Base-by-base conservation (phyloP, 2,113 vertebrate genomes). In the Cricetomys ansorgei region DNA sequence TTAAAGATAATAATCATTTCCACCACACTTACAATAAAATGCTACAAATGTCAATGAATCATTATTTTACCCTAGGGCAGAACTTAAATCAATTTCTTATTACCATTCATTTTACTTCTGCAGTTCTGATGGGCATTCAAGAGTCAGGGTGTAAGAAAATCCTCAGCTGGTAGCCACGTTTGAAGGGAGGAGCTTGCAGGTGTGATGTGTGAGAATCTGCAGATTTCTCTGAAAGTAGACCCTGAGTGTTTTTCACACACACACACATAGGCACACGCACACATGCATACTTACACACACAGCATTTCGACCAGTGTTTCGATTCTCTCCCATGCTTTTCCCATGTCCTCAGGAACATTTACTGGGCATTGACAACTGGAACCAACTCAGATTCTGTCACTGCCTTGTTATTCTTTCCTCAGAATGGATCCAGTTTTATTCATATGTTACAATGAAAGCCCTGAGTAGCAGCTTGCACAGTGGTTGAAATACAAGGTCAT, bases 1-100 rank as follows among this genome's bases (percentile, higher is more conserved):
- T 98, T 98, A 98, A 98, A 97, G 98, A 97, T 98, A 97, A 98
- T 98, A 98, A 98, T 98, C 91, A 98, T 98, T 98, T 98, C 97
- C 94, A 98, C 94, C 95, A 97, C 96, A 98, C 96, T 98, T 98
- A 97, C 89, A 97, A 97, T 98, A 97, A 97, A 97, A 98, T 92
- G 96, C 97, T 96, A 96, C 98, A 97, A 97, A 97, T 9, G 96
- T 97, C 98, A 93, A 97, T 97, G 96, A 98, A 98, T 97, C 97
- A 98, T 97, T 97, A 98, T 98, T 97, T 97, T 98, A 97, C 87
- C 84, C 96, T 85, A 94, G 96, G 91, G 97, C 87, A 91, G 92
- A 94, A 94, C 91, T 97, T 97, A 97, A 98, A 98, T 98, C 98
- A 98, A 97, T 98, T 97, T 96, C 96, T 97, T 97, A 97, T 97